Base-by-base conservation (phyloP, 2,797 vertebrate species). In the Spizella passerina region DNA sequence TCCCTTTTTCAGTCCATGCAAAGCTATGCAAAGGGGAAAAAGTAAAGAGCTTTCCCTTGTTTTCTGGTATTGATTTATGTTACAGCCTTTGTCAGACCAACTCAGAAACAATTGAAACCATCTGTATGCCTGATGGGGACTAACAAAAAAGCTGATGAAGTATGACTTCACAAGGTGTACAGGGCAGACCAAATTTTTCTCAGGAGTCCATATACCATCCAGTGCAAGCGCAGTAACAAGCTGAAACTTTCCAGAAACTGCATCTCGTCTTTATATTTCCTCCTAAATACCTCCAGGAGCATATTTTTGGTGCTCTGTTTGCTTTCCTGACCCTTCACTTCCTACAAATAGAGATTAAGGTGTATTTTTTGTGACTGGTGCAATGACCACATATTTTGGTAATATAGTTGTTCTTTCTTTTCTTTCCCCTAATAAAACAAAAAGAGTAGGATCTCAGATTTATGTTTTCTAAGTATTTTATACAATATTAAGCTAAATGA, bases 61-160 rank as follows among this genome's bases (percentile, higher is more conserved):
- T 93, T 98, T 97, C 96, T 97, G 96, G 92, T 93, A 86, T 41
- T 88, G 95, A 94, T 95, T 92, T 95, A 95, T 79, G 84, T 88
- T 95, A 86, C 76, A 96, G 93, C 63, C 83, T 96, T 96, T 97
- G 57, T 73, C 88, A 95, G 96, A 97, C 91, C 78, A 88, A 96
- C 94, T 97, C 90, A 93, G 91, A 96, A 96, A 96, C 88, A 97
- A 98, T 87, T 98, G 95, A 96, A 98, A 98, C 97, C 98, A 98
- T 97, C 97, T 98, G 98, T 97, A 93, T 59, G 93, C 94, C 96
- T 95, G 94, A 97, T 85, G 88, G 56, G 30, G 57, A 83, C 94
- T 93, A 87, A 88, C 80, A 93, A 69, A 94, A 94, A 94, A 94
- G 20, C 73, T 79, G 70, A 93, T 80, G 69, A 86, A 93, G 55